These are phyloP conservation scores for Coregonus suidteri DNA, from an alignment of 2,797 vertebrate genomes.

Conservation along the genomic window DNA sequence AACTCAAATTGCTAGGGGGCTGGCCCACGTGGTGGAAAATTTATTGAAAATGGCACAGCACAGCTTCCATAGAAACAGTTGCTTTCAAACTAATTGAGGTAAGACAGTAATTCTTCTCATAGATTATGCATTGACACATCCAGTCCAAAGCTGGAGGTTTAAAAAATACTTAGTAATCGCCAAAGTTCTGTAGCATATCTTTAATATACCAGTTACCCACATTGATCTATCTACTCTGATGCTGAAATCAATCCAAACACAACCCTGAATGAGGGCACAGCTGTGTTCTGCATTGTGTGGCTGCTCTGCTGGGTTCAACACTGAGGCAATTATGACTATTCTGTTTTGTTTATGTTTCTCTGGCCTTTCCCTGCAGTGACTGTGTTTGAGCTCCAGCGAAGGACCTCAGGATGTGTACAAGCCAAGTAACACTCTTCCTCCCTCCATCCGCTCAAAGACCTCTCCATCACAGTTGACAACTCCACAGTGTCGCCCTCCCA, in stretches of 20 bases:
- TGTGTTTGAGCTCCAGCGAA: conserved; percentile 39
- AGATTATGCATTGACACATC: too few species aligned
- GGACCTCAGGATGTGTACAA: conserved; percentile 36
- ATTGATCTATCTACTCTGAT: conserved; percentile 25
- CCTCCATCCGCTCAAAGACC: conserved; percentile 30
- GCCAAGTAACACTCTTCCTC: conserved; percentile 33
- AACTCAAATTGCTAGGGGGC: too few species aligned
- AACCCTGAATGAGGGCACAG: conserved; percentile 31
- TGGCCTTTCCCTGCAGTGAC: conserved; percentile 44
- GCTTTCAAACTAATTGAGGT: too few species aligned
- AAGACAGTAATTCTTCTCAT: too few species aligned
- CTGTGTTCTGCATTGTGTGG: conserved; percentile 46
- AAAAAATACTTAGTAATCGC: too few species aligned
- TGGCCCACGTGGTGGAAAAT: too few species aligned
- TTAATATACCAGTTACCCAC: conserved; percentile 16
- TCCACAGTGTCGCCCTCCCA: too few species aligned
- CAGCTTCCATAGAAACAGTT: too few species aligned
- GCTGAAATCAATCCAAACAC: conserved; percentile 32
- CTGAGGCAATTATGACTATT: conserved; percentile 31
- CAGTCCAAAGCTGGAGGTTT: too few species aligned
- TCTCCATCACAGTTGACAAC: not conserved
- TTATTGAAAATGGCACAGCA: too few species aligned
- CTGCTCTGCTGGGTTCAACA: conserved; percentile 25
- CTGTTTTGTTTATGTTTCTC: conserved; percentile 50
- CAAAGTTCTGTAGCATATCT: too few species aligned